Conservation (phyloP, 2,113 vertebrate species). For the Geothlypis trichas region DNA sequence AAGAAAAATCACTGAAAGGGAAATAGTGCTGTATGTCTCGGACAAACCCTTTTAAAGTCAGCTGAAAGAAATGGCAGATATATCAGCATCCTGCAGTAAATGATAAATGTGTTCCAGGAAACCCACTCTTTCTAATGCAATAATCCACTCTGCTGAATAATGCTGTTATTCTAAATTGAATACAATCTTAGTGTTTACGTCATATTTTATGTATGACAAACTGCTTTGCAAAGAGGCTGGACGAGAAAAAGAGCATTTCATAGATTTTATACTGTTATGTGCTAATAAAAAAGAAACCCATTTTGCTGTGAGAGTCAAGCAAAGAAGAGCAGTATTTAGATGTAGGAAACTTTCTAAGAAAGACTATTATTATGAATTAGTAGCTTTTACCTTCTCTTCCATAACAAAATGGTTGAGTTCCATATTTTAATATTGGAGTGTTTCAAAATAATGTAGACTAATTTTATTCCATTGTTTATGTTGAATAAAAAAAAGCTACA, state of each 20-base stretch:
- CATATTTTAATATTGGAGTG: background rate
- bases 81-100: background rate
- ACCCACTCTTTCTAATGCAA: background rate
- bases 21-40: background rate
- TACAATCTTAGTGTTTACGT: background rate
- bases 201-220: background rate
- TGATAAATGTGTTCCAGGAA: background rate
- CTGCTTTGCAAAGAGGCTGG: background rate
- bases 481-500: background rate
- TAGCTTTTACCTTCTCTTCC: background rate
- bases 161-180: background rate
- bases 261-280: background rate
- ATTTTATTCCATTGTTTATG: background rate
- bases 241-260: background rate
- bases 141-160: background rate
- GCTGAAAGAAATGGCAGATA: background rate
- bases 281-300: background rate
- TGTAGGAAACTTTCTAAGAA: background rate
- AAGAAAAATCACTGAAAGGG: background rate
- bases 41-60: background rate
- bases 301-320: background rate
- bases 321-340: background rate
- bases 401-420: background rate
- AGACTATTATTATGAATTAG: background rate
- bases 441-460: background rate